Evolutionary conservation across 2,888 invertebrate genomes (phyloP).

Genomic region (Ligdia adustata): DNA sequence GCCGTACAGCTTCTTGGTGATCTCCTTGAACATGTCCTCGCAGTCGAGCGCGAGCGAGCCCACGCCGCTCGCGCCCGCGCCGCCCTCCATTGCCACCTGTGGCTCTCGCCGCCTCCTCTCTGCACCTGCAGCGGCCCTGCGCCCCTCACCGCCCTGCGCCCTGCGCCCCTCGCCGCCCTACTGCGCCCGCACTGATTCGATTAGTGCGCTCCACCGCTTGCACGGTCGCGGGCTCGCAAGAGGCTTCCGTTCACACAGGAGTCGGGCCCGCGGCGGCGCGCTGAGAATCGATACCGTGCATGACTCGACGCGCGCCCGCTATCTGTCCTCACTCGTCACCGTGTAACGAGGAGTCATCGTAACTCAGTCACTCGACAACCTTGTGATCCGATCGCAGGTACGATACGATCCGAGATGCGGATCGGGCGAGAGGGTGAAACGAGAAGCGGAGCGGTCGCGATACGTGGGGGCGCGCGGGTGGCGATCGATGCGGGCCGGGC

Average conservation of each 20-base stretch:
- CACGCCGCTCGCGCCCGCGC: slow-evolving; percentile 70
- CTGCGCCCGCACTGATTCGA: slow-evolving; percentile 8
- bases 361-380: no score
- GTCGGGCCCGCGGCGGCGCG: no score
- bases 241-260: no score
- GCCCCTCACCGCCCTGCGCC: slow-evolving; percentile 14
- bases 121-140: neutral
- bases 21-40: slow-evolving; percentile 96
- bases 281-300: no score
- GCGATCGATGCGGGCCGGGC: slow-evolving; percentile 8
- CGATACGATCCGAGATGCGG: no score
- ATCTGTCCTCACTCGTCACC: no score
- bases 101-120: neutral
- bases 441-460: no score
- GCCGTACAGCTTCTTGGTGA: slow-evolving; percentile 95
- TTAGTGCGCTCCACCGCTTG: slow-evolving; percentile 4
- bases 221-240: no score
- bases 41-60: slow-evolving; percentile 86
- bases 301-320: no score
- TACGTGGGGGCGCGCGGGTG: slow-evolving; percentile 15
- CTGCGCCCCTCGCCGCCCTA: slow-evolving; percentile 2
- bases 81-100: slow-evolving; percentile 74
- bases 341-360: no score
- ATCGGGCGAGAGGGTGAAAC: no score
- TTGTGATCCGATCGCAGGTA: no score